Conservation (phyloP, 2,797 vertebrate genomes). For the Esox masquinongy region DNA sequence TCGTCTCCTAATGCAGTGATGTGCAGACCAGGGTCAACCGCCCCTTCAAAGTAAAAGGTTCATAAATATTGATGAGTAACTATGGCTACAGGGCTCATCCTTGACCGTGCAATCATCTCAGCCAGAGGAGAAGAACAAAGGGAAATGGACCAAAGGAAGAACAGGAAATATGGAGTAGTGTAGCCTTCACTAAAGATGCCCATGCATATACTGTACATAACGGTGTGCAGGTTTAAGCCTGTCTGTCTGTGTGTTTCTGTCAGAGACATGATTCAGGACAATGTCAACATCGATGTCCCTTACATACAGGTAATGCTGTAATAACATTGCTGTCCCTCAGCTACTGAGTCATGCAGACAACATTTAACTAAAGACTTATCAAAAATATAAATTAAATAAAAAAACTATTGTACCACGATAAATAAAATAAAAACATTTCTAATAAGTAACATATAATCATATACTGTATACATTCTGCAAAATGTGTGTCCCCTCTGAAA, state of each 20-base stretch:
- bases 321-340: neutral
- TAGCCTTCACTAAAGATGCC: conserved; percentile 21
- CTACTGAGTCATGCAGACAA: neutral
- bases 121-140: conserved; percentile 36
- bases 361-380: neutral
- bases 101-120: conserved; percentile 28
- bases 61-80: conserved; percentile 64
- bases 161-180: conserved; percentile 11
- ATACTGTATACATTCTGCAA: neutral
- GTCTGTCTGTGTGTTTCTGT: conserved; percentile 4
- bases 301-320: conserved; percentile 1
- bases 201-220: conserved; percentile 23
- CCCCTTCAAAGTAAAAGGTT: conserved; percentile 34
- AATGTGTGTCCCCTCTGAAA: neutral
- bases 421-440: neutral
- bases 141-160: conserved; percentile 8
- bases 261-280: conserved; percentile 10
- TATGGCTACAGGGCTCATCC: conserved; percentile 42
- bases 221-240: conserved; percentile 4
- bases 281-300: conserved; percentile 4
- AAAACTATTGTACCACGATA: neutral
- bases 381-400: neutral
- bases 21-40: conserved; percentile 28
- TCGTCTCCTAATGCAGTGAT: conserved; percentile 27
- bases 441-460: neutral